A percentile compares a stretch with the other conserved stretches of the same genome.
These are phyloP conservation scores for Anthophora plumipes DNA, from an alignment of 2,888 invertebrate species.

Conservation along the genomic window DNA sequence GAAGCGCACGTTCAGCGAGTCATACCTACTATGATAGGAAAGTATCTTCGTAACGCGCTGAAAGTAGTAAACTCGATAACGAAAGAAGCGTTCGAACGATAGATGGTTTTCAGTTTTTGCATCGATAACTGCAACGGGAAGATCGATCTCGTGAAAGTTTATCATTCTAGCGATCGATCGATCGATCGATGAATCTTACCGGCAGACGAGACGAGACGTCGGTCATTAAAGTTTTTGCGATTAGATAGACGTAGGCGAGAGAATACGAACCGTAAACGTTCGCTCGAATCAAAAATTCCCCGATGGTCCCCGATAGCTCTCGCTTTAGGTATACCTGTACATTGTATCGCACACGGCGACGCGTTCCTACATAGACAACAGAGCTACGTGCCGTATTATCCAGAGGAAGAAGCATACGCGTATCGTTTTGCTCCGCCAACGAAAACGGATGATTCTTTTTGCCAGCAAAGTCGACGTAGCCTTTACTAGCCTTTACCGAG, in stretches of 20 bases:
- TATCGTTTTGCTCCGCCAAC: background rate
- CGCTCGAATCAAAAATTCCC: constrained; percentile 60
- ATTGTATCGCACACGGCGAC: constrained; percentile 67
- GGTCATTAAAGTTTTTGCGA: constrained; percentile 31
- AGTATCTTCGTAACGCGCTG: background rate
- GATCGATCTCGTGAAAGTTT: background rate
- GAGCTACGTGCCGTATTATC: constrained; percentile 25
- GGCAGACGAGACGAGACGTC: constrained; percentile 22
- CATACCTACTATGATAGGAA: background rate
- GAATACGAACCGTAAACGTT: constrained; percentile 54
- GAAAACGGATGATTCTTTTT: background rate
- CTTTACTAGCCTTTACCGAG: background rate
- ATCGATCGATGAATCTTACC: constrained; percentile 10
- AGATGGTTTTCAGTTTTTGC: background rate
- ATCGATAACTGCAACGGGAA: background rate
- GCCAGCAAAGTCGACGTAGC: background rate
- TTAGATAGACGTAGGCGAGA: constrained; percentile 43
- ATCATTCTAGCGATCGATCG: background rate
- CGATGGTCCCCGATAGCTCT: constrained; percentile 54
- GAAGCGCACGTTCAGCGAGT: background rate
- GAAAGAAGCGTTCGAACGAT: constrained; percentile 1
- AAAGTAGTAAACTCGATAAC: background rate
- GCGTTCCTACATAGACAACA: constrained; percentile 73
- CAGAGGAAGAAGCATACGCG: background rate
- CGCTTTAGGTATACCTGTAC: constrained; percentile 62